phyloP scores from a whole-genome alignment of 2,113 vertebrate genomes.

The Ciconia stormi region DNA sequence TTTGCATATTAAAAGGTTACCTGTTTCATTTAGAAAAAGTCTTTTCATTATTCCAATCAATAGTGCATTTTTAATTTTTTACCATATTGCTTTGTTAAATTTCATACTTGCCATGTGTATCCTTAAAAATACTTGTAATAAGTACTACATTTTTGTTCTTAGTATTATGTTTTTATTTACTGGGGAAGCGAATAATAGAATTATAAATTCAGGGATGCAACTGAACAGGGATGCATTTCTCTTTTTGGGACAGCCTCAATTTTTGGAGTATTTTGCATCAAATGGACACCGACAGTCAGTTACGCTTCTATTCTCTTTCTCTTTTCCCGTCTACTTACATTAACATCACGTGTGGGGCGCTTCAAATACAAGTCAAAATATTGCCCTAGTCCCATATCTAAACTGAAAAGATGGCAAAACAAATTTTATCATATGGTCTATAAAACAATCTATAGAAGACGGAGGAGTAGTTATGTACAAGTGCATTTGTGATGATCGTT shows the following conservation, averaged over 20 bases:
- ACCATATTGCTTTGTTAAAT: not conserved
- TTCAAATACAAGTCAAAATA: not conserved
- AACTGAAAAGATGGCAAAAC: not conserved
- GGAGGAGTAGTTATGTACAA: not conserved
- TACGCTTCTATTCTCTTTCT: not conserved
- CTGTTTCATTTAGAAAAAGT: not conserved
- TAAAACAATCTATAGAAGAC: not conserved
- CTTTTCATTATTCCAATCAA: not conserved
- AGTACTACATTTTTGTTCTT: not conserved
- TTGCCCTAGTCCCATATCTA: not conserved
- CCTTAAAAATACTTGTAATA: not conserved
- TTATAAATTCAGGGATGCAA: not conserved
- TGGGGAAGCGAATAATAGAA: not conserved
- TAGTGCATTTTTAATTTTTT: not conserved
- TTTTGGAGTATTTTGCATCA: not conserved
- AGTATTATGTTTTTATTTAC: not conserved
- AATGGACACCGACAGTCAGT: not conserved
- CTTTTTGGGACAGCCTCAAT: not conserved
- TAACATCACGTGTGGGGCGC: rapidly evolving
- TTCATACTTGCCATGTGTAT: not conserved
- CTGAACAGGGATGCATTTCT: not conserved
- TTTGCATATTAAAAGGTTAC: not conserved
- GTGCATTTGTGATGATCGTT: not conserved
- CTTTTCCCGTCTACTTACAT: not conserved
- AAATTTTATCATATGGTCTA: not conserved